Percentiles rank a stretch among this genome's conserved stretches.
Evolutionary conservation across 1,140 invertebrate species (phyloP).

Genomic region (Drosophila bocqueti): DNA sequence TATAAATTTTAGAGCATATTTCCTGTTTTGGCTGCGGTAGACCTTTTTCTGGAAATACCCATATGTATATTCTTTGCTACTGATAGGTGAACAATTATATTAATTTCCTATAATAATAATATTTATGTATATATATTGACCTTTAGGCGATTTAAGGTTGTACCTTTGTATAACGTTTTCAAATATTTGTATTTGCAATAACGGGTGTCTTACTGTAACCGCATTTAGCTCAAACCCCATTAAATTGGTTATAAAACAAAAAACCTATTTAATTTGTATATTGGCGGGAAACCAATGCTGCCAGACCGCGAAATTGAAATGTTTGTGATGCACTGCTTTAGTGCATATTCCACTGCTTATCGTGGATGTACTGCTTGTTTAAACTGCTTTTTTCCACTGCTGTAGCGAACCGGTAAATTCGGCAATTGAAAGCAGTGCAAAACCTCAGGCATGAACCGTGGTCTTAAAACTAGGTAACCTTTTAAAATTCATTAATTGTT

Average conservation of each 20-base stretch:
- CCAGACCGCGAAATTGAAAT: background rate
- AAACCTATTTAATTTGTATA: background rate
- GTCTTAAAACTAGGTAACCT: background rate
- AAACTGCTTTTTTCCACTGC: background rate
- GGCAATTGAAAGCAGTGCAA: background rate
- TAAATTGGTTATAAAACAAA: background rate
- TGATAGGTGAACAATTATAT: no score
- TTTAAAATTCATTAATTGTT: background rate
- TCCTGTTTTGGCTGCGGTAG: no score
- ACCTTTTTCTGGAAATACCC: no score
- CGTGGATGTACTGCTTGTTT: background rate
- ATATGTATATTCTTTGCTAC: no score
- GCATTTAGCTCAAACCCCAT: background rate
- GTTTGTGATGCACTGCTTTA: background rate
- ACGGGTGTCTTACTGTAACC: no score
- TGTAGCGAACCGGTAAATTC: background rate
- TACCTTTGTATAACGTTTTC: background rate
- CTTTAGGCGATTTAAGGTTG: background rate
- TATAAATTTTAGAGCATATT: no score
- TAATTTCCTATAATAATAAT: no score
- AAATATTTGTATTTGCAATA: background rate
- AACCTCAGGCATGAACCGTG: background rate
- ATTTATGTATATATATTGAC: no score
- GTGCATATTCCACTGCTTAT: no score
- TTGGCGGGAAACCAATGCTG: background rate